A percentile compares a stretch with the other conserved stretches of the same genome.
Evolutionary conservation across 2,797 vertebrate species (phyloP).

Genomic region (Cichlasoma orientale): DNA sequence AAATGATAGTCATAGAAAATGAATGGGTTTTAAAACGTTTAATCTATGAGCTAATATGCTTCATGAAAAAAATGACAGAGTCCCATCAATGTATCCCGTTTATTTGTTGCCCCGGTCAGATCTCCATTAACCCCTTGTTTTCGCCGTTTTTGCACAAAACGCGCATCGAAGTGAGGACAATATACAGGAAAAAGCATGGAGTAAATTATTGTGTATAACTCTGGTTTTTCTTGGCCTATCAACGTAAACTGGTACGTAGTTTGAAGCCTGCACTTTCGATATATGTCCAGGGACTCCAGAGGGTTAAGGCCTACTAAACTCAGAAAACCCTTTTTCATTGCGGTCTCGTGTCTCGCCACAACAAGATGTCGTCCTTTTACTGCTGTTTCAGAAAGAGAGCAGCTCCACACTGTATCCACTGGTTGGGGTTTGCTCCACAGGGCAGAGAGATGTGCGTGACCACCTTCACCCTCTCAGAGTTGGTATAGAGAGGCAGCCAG

Average conservation of each 20-base stretch:
- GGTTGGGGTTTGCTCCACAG: slow-evolving; percentile 85
- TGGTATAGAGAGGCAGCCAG: slow-evolving; percentile 90
- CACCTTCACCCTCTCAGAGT: slow-evolving; percentile 87
- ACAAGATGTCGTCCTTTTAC: slow-evolving; percentile 46
- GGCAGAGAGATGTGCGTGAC: slow-evolving; percentile 91
- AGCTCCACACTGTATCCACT: slow-evolving; percentile 94
- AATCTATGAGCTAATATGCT: slow-evolving; percentile 1
- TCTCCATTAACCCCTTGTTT: too few species aligned
- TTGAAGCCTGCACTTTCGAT: too few species aligned
- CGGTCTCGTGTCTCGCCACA: neutral
- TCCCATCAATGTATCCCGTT: neutral
- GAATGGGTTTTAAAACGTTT: neutral
- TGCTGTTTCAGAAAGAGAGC: slow-evolving; percentile 94
- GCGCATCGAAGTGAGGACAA: too few species aligned
- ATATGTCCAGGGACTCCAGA: too few species aligned
- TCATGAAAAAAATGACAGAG: slow-evolving; percentile 15
- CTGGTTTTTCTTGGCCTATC: too few species aligned
- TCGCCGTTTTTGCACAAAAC: too few species aligned
- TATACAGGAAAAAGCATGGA: too few species aligned
- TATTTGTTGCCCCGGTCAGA: slow-evolving; percentile 1
- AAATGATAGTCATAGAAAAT: slow-evolving; percentile 10
- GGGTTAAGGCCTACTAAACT: neutral
- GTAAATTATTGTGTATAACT: too few species aligned
- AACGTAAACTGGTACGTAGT: too few species aligned
- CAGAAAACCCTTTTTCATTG: neutral